Evolutionary conservation across 1,140 invertebrate genomes (phyloP), one percentile per base, ranked within the genome.

Genomic region (Drosophila lini): DNA sequence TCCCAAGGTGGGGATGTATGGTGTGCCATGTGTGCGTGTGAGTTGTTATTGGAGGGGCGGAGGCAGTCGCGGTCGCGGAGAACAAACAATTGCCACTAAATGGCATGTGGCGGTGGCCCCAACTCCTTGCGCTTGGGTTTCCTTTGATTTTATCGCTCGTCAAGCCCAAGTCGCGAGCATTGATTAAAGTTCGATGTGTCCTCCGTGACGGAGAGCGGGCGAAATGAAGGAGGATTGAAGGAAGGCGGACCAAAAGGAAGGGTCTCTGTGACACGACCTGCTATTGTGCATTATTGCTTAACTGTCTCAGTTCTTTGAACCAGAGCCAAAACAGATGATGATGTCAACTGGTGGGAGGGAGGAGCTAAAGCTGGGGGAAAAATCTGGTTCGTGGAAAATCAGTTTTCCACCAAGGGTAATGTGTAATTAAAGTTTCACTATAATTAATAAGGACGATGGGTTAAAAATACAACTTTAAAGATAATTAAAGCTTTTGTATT

Each of bases 61-160:
- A 52, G 60, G 59, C 36, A 31, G 50, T 50, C n/a, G 64, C 64
- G 63, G 67, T 55, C 50, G 36, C 13, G 44, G 6, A 50, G 73
- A 52, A 63, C 59, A 75, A 68, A 77, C 74, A 77, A 77, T 67
- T 68, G 55, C 63, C 62, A 77, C 63, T 68, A 68, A 77, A 77
- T 77, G 73, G 74, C 74, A 59, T 71, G 69, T 48, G 65, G 69
- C 69, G 19, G 31, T 55, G 22, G 36, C 40, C 53, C 42, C 56
- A 28, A 48, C 41, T 48, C 44, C 56, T 34, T 2, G n/a, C 8
- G 45, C 3, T 38, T 15, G 44, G 63, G 5, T 68, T 88, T 76
- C 16, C 67, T 78, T 89, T 71, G 77, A 89, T 80, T 88, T 83
- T 88, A 88, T 86, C 80, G 83, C 48, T 40, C 64, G 78, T 77